Percentiles rank a stretch among this genome's conserved stretches.
phyloP scores from a whole-genome alignment of 2,113 vertebrate species.

The Phasianus colchicus region DNA sequence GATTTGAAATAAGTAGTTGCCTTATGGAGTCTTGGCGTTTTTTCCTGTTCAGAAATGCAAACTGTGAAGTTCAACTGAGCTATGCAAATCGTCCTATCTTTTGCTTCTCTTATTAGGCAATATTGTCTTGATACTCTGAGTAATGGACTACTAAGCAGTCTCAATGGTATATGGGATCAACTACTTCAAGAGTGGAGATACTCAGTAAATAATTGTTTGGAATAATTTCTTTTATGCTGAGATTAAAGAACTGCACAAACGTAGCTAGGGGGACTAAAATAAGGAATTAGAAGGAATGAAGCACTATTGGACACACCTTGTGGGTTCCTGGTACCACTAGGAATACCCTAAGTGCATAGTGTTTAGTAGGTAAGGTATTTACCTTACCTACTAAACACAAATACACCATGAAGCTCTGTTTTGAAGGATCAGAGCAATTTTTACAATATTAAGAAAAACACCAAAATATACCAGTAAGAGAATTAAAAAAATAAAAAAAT shows the following conservation, averaged over 20 bases:
- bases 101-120: slow-evolving; percentile 54
- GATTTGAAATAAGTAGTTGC: slow-evolving; percentile 61
- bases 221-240: slow-evolving; percentile 26
- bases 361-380: too few species aligned
- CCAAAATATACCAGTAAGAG: neutral
- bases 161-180: slow-evolving; percentile 21
- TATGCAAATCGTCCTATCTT: slow-evolving; percentile 63
- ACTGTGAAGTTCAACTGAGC: slow-evolving; percentile 59
- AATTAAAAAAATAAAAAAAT: too few species aligned
- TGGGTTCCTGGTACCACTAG: neutral
- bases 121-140: slow-evolving; percentile 42
- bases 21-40: slow-evolving; percentile 69
- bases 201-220: slow-evolving; percentile 8
- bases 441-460: neutral
- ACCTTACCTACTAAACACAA: slow-evolving; percentile 13
- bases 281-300: slow-evolving; percentile 13
- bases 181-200: slow-evolving; percentile 12
- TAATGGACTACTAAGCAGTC: slow-evolving; percentile 24
- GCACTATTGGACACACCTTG: neutral
- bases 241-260: slow-evolving; percentile 22
- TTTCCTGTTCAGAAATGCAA: slow-evolving; percentile 66
- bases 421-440: neutral
- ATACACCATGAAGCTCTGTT: neutral
- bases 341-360: slow-evolving; percentile 10
- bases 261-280: neutral